Conservation (phyloP, 2,888 invertebrate genomes). For the Troides oblongomaculatus region DNA sequence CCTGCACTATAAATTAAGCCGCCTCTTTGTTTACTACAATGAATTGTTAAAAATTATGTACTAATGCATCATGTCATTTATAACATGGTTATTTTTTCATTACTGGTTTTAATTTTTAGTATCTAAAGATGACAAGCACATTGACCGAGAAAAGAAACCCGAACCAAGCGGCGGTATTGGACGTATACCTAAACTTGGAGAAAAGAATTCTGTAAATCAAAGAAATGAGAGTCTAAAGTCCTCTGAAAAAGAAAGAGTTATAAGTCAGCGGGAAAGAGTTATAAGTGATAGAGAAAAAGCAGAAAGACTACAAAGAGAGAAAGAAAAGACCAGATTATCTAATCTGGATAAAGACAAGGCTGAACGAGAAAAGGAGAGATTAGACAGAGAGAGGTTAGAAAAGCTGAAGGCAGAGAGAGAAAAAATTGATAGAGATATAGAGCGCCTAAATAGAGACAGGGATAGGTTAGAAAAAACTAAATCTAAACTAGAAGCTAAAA, state of each 20-base stretch:
- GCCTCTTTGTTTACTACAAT: too few relatives aligned
- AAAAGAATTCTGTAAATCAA: conserved; percentile 46
- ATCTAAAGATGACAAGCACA: conserved; percentile 51
- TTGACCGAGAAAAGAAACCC: conserved; percentile 58
- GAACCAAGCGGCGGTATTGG: conserved; percentile 53
- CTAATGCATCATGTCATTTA: too few relatives aligned
- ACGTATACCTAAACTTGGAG: conserved; percentile 78
- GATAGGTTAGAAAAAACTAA: conserved; percentile 67
- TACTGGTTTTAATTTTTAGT: conserved; percentile 39
- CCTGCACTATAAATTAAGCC: too few relatives aligned
- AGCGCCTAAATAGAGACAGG: conserved; percentile 61
- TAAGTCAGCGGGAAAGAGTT: conserved; percentile 26
- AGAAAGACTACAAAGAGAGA: conserved; percentile 43
- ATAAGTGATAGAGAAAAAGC: conserved; percentile 43
- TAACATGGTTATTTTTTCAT: neutral
- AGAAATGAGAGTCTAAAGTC: conserved; percentile 52
- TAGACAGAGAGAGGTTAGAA: conserved; percentile 63
- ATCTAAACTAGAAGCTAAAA: conserved; percentile 55
- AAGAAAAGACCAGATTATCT: conserved; percentile 41
- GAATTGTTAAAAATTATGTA: too few relatives aligned
- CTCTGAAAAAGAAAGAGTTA: conserved; percentile 43
- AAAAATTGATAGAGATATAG: conserved; percentile 67
- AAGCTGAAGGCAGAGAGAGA: conserved; percentile 68
- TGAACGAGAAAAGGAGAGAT: conserved; percentile 46
- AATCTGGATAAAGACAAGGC: conserved; percentile 47